Evolutionary conservation across 2,888 invertebrate species (phyloP).

Genomic region (Spilarctia lutea): DNA sequence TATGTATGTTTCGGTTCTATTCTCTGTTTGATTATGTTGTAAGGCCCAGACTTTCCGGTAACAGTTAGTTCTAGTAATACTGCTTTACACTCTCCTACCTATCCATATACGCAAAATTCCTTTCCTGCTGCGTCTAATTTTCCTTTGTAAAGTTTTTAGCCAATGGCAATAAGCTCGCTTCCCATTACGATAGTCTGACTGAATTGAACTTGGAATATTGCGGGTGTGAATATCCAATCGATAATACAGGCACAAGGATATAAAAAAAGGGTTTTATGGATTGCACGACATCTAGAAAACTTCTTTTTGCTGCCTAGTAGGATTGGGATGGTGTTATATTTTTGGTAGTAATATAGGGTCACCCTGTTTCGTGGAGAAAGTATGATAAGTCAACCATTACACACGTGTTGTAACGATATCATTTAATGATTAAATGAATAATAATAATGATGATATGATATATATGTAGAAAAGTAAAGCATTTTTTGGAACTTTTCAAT

Average conservation of each 20-base stretch:
- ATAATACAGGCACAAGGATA: background rate
- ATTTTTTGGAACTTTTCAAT: background rate
- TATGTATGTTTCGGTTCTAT: background rate
- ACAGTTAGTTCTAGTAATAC: too few species aligned
- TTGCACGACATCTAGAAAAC: background rate
- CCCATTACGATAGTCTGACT: too few species aligned
- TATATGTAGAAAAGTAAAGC: background rate
- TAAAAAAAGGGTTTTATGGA: background rate
- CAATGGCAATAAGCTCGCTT: background rate
- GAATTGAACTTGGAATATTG: too few species aligned
- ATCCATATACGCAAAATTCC: too few species aligned
- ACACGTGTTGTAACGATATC: background rate
- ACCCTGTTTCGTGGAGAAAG: background rate
- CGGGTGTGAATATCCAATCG: too few species aligned
- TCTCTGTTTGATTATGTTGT: background rate
- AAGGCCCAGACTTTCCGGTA: too few species aligned
- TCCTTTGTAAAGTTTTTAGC: background rate
- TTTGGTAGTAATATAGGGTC: background rate
- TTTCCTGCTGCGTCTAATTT: too few species aligned
- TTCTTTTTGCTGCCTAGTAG: background rate
- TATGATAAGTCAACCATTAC: background rate
- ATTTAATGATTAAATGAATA: too few species aligned
- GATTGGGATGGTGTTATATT: background rate
- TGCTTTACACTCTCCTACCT: background rate
- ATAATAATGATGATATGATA: too few species aligned